A percentile compares a stretch with the other conserved stretches of the same genome.
Evolutionary conservation across 2,888 invertebrate genomes (phyloP).

Genomic region (Spodoptera littoralis): DNA sequence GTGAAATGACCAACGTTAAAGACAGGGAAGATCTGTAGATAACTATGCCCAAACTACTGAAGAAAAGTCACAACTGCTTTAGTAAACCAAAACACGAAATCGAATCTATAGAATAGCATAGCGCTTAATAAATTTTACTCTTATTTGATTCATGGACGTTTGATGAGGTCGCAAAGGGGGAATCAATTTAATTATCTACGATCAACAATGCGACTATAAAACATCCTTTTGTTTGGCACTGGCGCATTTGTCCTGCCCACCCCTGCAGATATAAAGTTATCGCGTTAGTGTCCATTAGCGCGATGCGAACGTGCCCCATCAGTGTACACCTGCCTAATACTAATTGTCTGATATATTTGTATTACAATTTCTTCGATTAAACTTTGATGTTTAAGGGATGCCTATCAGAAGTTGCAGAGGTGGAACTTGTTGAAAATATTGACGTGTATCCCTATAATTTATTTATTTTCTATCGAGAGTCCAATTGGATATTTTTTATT

Average conservation of each 20-base stretch:
- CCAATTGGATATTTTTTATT: conserved; percentile 66
- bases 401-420: conserved; percentile 40
- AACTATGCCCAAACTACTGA: not conserved
- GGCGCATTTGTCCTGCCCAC: conserved; percentile 42
- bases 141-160: conserved; percentile 23
- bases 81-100: not conserved
- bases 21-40: no score
- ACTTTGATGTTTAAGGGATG: conserved; percentile 16
- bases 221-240: conserved; percentile 48
- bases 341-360: conserved; percentile 57
- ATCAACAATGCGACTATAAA: conserved; percentile 49
- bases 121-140: conserved; percentile 2
- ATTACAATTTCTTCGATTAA: conserved; percentile 54
- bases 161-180: conserved; percentile 39
- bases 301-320: conserved; percentile 58
- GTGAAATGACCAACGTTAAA: no score
- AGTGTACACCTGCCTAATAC: conserved; percentile 61
- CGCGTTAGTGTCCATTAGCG: conserved; percentile 67
- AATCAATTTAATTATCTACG: conserved; percentile 62
- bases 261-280: conserved; percentile 58
- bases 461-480: conserved; percentile 56
- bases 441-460: conserved; percentile 39
- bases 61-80: not conserved
- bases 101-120: not conserved
- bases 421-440: conserved; percentile 31